Base-by-base conservation (phyloP, 2,113 vertebrate genomes). In the Gobio gobio region DNA sequence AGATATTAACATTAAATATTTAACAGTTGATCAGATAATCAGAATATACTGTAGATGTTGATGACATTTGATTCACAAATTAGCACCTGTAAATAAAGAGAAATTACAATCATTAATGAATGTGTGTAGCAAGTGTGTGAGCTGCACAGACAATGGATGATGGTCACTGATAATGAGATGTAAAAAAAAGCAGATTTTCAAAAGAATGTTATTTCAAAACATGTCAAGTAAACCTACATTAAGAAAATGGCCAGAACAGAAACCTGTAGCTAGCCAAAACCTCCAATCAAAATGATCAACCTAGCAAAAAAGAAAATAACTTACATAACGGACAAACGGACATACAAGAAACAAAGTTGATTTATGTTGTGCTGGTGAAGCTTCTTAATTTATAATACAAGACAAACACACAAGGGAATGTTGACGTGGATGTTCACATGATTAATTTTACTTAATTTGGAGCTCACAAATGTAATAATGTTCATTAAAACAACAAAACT, bases 371-470 rank as follows among this genome's bases (percentile, higher is more conserved):
- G 49, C 29, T 36, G 51, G 51, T 78, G 29, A 78, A 78, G 29
- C 75, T 12, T 58, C 29, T 58, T 10, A 22, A 56, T 78, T 78
- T 58, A 78, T 78, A 78, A 58, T 22, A 56, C 51, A 22, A 54
- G 51, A 36, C 72, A 59, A 36, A 59, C 14, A 58, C 75, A 36
- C 75, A 58, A 7, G 75, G 54, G 29, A 56, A 36, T 58, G 9
- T 3, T 78, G 75, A 59, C 18, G 10, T 78, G 26, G 29, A 13
- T 56, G 26, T 56, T 75, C 3, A 18, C 2, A 3, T 70, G 10
- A 70, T 70, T n/a, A 0, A 18, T 43, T 26, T 47, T 0, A 5
- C 36, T 40, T 4, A 36, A 4, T 13, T 12, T 1, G 61, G 61
- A 29, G 5, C 61, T 64, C 13, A 63, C 24, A 63, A 63, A 63